Conservation (phyloP, 2,888 invertebrate genomes). For the Agrotis clavis region DNA sequence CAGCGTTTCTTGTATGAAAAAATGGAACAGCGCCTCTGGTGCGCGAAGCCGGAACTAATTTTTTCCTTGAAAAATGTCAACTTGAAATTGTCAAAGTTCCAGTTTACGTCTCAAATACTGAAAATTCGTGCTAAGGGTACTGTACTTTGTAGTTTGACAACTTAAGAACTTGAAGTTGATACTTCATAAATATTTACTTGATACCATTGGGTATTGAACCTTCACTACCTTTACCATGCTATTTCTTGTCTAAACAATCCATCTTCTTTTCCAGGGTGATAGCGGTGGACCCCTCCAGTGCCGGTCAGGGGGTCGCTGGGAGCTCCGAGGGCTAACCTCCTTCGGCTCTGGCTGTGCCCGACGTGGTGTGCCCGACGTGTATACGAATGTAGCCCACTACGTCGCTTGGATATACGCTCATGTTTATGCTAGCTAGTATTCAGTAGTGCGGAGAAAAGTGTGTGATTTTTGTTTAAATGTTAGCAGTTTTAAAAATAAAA, state of each 20-base stretch:
- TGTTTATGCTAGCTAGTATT: conserved; percentile 79
- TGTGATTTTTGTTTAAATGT: not conserved
- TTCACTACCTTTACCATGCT: not conserved
- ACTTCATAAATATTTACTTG: too few species aligned
- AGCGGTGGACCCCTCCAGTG: conserved; percentile 98
- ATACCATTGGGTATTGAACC: too few species aligned
- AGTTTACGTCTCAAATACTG: too few species aligned
- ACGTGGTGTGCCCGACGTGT: conserved; percentile 97
- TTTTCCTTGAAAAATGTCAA: too few species aligned
- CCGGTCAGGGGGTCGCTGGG: conserved; percentile 96
- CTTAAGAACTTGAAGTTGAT: too few species aligned
- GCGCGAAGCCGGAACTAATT: too few species aligned
- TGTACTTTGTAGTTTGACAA: too few species aligned
- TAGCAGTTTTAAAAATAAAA: not conserved
- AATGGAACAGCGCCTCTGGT: too few species aligned
- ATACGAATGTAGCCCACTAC: conserved; percentile 96
- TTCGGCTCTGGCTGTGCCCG: conserved; percentile 98
- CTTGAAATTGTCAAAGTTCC: too few species aligned
- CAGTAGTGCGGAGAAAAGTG: not conserved
- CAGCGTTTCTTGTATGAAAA: too few species aligned
- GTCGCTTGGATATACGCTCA: conserved; percentile 94
- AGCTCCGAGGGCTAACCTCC: conserved; percentile 96
- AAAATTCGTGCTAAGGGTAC: too few species aligned
- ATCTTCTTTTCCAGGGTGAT: conserved; percentile 93
- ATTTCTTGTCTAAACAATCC: not conserved